Percentiles rank a stretch among this genome's conserved stretches.
Evolutionary conservation across 2,888 invertebrate genomes (phyloP).

Genomic region (Eupeodes latifasciatus): DNA sequence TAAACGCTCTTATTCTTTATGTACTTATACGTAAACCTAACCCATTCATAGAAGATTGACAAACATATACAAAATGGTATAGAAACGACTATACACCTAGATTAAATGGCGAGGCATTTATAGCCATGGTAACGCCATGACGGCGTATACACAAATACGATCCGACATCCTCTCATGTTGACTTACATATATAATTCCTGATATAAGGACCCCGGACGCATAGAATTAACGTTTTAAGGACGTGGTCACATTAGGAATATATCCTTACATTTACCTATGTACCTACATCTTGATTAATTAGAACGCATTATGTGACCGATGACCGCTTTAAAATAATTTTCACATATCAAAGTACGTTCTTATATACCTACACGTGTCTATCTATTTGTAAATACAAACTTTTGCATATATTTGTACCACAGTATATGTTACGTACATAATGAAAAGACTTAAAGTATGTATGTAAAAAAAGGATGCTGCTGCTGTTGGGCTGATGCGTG

Average conservation of each 20-base stretch:
- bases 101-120: background rate
- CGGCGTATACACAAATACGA: background rate
- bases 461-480: conserved; percentile 42
- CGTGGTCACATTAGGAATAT: conserved; percentile 66
- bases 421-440: too few relatives aligned
- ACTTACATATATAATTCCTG: background rate
- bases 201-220: background rate
- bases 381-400: too few relatives aligned
- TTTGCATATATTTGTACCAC: too few relatives aligned
- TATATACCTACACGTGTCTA: too few relatives aligned
- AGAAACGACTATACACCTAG: background rate
- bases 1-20: too few relatives aligned
- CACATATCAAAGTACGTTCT: background rate
- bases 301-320: conserved; percentile 69
- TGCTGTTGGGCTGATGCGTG: background rate
- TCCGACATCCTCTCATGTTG: background rate
- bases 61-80: too few relatives aligned
- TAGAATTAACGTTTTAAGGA: conserved; percentile 58
- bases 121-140: background rate
- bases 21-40: too few relatives aligned
- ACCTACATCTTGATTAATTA: conserved; percentile 74
- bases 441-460: background rate
- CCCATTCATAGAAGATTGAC: too few relatives aligned
- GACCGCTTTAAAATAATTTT: conserved; percentile 73
- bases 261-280: conserved; percentile 31